Percentiles rank a stretch among this genome's conserved stretches.
phyloP scores from a whole-genome alignment of 92 coral and sea anemone species.

The Zoanthus sansibaricus region DNA sequence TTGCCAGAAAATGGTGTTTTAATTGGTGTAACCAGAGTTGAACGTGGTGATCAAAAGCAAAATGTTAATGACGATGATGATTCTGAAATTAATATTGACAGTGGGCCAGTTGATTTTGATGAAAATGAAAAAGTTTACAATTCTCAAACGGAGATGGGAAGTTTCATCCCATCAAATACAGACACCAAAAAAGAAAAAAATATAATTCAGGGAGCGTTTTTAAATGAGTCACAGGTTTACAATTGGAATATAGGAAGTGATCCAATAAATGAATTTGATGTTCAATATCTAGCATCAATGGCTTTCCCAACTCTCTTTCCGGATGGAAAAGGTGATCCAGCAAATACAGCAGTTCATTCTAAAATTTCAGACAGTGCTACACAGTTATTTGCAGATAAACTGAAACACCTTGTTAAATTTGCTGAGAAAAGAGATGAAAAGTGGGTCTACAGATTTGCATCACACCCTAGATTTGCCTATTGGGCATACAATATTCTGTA shows the following conservation, averaged over 20 bases:
- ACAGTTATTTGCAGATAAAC: slow-evolving; percentile 46
- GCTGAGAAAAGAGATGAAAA: slow-evolving; percentile 60
- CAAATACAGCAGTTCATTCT: slow-evolving; percentile 44
- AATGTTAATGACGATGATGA: slow-evolving; percentile 12
- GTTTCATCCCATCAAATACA: slow-evolving; percentile 70
- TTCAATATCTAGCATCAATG: slow-evolving; percentile 50
- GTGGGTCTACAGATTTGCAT: slow-evolving; percentile 64
- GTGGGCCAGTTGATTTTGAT: slow-evolving; percentile 69
- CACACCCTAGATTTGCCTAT: slow-evolving; percentile 60
- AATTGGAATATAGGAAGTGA: slow-evolving; percentile 64
- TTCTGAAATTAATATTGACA: slow-evolving; percentile 46
- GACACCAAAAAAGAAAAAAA: slow-evolving; percentile 54
- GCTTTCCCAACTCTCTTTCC: slow-evolving; percentile 65
- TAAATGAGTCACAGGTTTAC: slow-evolving; percentile 27
- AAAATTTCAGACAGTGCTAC: slow-evolving; percentile 39
- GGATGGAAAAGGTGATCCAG: slow-evolving; percentile 58
- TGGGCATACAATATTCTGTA: slow-evolving; percentile 67
- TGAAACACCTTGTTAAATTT: slow-evolving; percentile 63
- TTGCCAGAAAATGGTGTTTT: slow-evolving; percentile 62
- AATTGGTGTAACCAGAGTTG: slow-evolving; percentile 51
- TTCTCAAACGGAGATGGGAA: too few species aligned
- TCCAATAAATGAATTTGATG: slow-evolving; percentile 23
- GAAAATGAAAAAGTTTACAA: too few species aligned
- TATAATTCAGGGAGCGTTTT: slow-evolving; percentile 38
- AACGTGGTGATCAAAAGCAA: slow-evolving; percentile 30